These are phyloP conservation scores for Holothuria glaberrima DNA, from an alignment of 35 echinoderm and acorn worm genomes.

Conservation along the genomic window DNA sequence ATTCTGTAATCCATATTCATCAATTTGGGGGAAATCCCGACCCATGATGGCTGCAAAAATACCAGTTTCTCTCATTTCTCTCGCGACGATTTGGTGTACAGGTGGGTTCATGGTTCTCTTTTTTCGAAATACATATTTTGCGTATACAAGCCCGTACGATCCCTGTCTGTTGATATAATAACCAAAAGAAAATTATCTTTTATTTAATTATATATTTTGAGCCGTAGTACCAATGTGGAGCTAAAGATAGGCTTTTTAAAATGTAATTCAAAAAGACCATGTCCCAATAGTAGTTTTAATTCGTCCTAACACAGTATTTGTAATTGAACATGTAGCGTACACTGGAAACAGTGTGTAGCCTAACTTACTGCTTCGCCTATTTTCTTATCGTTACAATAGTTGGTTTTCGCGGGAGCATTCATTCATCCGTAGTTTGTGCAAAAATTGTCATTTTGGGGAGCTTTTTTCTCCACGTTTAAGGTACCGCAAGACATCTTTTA, in stretches of 20 bases:
- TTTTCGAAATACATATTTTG: conserved; percentile 7
- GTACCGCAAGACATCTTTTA: too few relatives aligned
- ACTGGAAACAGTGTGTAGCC: conserved; percentile 10
- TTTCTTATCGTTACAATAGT: neutral
- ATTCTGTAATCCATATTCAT: neutral
- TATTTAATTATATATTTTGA: too few relatives aligned
- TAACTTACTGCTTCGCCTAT: neutral
- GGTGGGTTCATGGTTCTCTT: neutral
- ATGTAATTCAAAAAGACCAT: neutral
- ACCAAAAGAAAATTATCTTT: conserved; percentile 1
- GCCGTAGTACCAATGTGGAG: neutral
- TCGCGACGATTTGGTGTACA: neutral
- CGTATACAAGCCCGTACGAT: neutral
- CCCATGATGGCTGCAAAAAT: neutral
- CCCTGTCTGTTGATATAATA: neutral
- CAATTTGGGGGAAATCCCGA: neutral
- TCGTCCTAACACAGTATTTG: neutral
- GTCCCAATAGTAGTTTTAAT: neutral
- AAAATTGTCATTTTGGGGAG: neutral
- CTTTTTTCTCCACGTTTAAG: too few relatives aligned
- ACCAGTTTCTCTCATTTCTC: neutral
- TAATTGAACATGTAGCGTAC: neutral
- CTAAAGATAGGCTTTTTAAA: neutral
- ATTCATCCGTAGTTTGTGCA: neutral
- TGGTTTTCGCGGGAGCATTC: neutral